A percentile compares a stretch with the other conserved stretches of the same genome.
Evolutionary conservation across 2,888 invertebrate species (phyloP).

Genomic region (Temnothorax rugatulus): DNA sequence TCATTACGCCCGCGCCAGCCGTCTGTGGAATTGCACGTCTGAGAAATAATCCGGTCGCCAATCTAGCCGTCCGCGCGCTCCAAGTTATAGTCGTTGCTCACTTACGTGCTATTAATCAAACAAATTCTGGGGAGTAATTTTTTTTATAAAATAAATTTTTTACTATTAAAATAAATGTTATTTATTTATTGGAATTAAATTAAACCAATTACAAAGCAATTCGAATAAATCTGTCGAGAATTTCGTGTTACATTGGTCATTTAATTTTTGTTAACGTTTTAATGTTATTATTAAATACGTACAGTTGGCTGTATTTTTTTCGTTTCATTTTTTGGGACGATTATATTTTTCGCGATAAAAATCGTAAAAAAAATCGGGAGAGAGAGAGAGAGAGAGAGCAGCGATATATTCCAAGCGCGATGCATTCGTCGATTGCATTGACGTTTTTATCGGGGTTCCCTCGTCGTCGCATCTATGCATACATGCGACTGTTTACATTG

Average conservation of each 20-base stretch:
- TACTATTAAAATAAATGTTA: background rate
- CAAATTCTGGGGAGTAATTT: background rate
- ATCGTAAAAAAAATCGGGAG: background rate
- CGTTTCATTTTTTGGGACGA: background rate
- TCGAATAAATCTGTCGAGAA: background rate
- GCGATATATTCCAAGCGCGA: constrained; percentile 5
- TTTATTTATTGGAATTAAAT: background rate
- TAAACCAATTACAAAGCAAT: background rate
- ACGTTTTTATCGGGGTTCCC: constrained; percentile 37
- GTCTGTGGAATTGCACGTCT: constrained; percentile 42
- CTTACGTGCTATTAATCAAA: constrained; percentile 10
- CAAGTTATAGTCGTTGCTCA: background rate
- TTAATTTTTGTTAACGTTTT: background rate
- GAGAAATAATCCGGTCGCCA: constrained; percentile 29
- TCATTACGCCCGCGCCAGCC: constrained; percentile 56
- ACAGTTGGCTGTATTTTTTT: background rate
- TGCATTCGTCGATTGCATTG: constrained; percentile 37
- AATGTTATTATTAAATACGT: background rate
- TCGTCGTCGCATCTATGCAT: constrained; percentile 11
- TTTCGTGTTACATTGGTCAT: background rate
- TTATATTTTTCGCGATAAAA: background rate
- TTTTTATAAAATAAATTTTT: background rate
- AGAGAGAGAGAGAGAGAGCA: no score
- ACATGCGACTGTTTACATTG: constrained; percentile 46
- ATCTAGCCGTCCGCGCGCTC: background rate